Evolutionary conservation across 1,140 invertebrate species (phyloP), one percentile per base, ranked within the genome.

Genomic region (Calephelis nemesis): DNA sequence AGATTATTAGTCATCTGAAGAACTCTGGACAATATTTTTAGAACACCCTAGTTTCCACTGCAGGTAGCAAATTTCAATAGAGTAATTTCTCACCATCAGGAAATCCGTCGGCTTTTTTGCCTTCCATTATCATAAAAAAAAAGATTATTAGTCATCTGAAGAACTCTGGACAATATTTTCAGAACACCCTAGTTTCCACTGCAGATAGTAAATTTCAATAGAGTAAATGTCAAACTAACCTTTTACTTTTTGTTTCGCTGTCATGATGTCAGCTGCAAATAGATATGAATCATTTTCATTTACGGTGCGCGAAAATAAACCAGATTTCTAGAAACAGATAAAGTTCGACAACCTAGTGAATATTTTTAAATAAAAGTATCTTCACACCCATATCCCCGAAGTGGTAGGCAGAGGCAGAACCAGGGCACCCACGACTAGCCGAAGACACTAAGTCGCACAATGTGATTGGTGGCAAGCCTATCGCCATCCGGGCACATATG

Each of bases 251-350:
- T 10, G 19, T 58, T 58, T 58, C 19, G 19, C 52, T 58, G 52
- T 39, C 52, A 58, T 39, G 52, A 15, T 58, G 52, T 58, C 15
- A 58, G 30, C 52, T 58, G 6, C 8, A 30, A 39, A 58, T 58
- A 58, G 52, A 58, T 30, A 11, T 58, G 52, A 58, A 58, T 58
- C 52, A 58, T 58, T 39, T 30, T 58, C 52, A 58, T 58, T 10
- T 58, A 54, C 19, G 52, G 11, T 15, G 1, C 19, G 52, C 52
- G 10, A 58, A 30, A 30, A 39, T 39, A 58, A 58, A 58, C 13
- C 52, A 30, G 52, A 54, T 54, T 54, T 54, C 50, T 54, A 54
- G 50, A 30, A 54, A 30, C 50, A 19, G 15, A 54, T 19, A 15
- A 19, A 19, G 19, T 54, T 30, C 4, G 13, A 50, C 49, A 50